Evolutionary conservation across 2,797 vertebrate genomes (phyloP), one percentile per base, ranked within the genome.

Genomic region (Cyprinella venusta): DNA sequence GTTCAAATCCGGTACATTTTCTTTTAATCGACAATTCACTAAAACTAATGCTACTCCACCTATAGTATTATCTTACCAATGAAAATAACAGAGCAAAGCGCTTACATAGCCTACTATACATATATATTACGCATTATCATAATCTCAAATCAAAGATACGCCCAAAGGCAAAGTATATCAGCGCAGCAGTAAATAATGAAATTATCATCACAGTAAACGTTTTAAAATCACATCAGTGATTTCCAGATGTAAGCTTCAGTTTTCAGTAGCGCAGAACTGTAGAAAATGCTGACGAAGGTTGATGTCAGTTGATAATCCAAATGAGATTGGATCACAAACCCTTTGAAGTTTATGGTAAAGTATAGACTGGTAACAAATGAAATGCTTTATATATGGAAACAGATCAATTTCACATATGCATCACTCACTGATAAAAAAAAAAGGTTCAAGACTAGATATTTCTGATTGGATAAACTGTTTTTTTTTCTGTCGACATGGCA

Each of bases 261-360:
- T 84, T 72, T 63, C 38, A 61, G 48, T 26, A 45, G 13, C 2
- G 18, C 36, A 63, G 52, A 50, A 76, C 26, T 64, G 67, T 79
- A 71, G 56, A 71, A 74, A 72, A 70, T 64, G 80, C 80, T 86
- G 83, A 83, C 85, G 75, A 77, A 84, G 12, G 40, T 78, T 77
- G 63, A 83, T 54, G 24, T 71, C 26, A 48, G 71, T 72, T 48
- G 67, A 86, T 81, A 38, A 70, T 54, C 2, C 30, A 54, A 54
- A 77, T n/a, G 33, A 72, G 80, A 83, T 81, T 75, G 54, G 16
- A 86, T 81, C 80, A 64, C 50, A 81, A 74, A 86, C 16, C 70
- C 87, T 86, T 86, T 84, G 56, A 80, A 81, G 70, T 68, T 72
- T 75, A 72, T 79, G 42, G 21, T 30, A 30, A 61, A 69, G 61